Evolutionary conservation across 2,888 invertebrate species (phyloP), one percentile per base, ranked within the genome.

Genomic region (Cremastobaeus sp.): DNA sequence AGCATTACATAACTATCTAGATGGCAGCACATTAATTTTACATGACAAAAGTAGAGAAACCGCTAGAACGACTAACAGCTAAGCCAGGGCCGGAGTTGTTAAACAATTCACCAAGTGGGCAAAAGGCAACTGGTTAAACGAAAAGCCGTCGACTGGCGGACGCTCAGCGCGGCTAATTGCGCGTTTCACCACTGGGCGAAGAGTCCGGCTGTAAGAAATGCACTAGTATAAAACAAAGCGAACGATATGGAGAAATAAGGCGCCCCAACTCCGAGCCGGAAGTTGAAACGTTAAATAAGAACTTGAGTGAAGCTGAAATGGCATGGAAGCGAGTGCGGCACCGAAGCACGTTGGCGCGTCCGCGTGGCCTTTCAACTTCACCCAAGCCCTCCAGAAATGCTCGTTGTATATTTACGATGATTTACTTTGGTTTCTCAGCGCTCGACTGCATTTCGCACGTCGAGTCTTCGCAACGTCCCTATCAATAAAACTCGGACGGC

Each of bases 401-500:
- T 47, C 41, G 25, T 25, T 37, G 20, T 62, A 69, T 54, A 69
- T 54, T 70, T 48, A 69, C 48, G 55, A 50, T 48, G 52, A 47
- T 35, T 69, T 71, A 71, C 71, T 71, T 43, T 52, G 71, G 57
- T 18, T 50, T 11, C n/a, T 70, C 55, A 41, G 50, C 28, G 60
- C 21, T 55, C 62, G 70, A 48, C n/a, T 50, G 64, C 71, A 71
- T 71, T 32, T 25, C 18, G 48, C 20, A 21, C 55, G 32, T 57
- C 50, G 50, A 50, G 47, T 60, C 47, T 54, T 66, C 14, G 59
- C 25, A 48, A 57, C 32, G 28, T 54, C 14, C 60, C 69, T 70
- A 70, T 57, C 62, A 62, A 62, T 71, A 64, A 64, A 52, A 64
- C 64, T 71, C 45, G 35, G 50, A 48, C 62, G 54, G n/a, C 20